phyloP scores from a whole-genome alignment of 2,888 invertebrate genomes.

The Aporophyla nigra region DNA sequence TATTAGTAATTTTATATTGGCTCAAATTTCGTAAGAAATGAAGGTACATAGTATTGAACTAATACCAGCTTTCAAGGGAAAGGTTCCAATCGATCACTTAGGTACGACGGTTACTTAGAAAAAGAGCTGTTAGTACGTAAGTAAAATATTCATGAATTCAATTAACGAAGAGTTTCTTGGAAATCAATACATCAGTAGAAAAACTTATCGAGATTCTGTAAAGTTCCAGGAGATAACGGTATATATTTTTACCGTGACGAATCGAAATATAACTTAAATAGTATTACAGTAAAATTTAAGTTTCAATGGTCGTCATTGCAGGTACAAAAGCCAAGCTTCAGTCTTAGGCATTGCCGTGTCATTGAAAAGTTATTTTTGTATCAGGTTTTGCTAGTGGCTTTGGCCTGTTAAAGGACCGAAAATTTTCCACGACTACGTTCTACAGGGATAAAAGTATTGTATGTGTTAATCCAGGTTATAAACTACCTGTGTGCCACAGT shows the following conservation, averaged over 20 bases:
- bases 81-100: constrained; percentile 12
- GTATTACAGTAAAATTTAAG: no score
- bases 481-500: no score
- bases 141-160: background rate
- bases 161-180: background rate
- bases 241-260: background rate
- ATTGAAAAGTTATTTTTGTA: no score
- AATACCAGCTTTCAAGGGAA: background rate
- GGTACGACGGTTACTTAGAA: background rate
- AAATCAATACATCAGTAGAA: background rate
- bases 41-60: background rate
- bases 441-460: no score
- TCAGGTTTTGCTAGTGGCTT: no score
- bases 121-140: background rate
- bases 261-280: background rate
- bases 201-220: background rate
- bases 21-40: constrained; percentile 10
- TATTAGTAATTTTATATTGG: constrained; percentile 14
- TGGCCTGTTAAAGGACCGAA: no score
- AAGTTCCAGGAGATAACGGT: background rate
- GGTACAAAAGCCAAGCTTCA: no score
- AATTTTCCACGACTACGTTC: no score
- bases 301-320: no score
- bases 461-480: no score
- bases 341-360: no score